Base-by-base conservation (phyloP, 2,888 invertebrate genomes). In the Cybosia mesomella region DNA sequence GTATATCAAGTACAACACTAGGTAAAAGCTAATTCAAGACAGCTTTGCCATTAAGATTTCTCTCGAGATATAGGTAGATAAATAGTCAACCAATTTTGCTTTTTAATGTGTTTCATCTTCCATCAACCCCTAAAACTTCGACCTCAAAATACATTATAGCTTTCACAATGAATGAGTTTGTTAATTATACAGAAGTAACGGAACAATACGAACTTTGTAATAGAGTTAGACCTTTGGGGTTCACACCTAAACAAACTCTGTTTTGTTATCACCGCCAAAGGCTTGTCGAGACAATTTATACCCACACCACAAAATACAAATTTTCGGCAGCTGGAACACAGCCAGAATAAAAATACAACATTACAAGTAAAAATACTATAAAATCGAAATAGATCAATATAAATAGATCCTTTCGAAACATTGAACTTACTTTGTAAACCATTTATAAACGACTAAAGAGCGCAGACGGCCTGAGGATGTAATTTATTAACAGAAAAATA, bases 231-330 rank as follows among this genome's bases (percentile, higher is more conserved):
- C 71, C 60, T 69, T 69, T 39, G 70, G 76, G 82, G 68, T 71
- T 70, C 57, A 72, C 77, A 74, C 72, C 74, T 77, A 79, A 82
- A 82, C 80, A 82, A 79, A 77, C 77, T 73, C 55, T 8, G 71
- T 66, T 66, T 71, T 61, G 80, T 81, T 75, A 76, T 67, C 71
- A 79, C 60, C 68, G 62, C 70, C 66, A 74, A 71, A 70, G 64
- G 69, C 62, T 65, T 55, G 60, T 57, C 59, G 65, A 69, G 70
- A 71, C 72, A 66, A 64, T 67, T 71, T 58, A 72, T 64, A 62
- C 49, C 59, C 58, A 58, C 64, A 24, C 53, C 54, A 63, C 63
- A 53, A 62, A 68, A 67, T 64, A 74, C 58, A 65, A 66, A 65
- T 28, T 66, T 73, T 72, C 64, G 61, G 61, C 18, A 59, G 9